phyloP scores from a whole-genome alignment of 2,888 invertebrate genomes.

The Ophion slaviceki region DNA sequence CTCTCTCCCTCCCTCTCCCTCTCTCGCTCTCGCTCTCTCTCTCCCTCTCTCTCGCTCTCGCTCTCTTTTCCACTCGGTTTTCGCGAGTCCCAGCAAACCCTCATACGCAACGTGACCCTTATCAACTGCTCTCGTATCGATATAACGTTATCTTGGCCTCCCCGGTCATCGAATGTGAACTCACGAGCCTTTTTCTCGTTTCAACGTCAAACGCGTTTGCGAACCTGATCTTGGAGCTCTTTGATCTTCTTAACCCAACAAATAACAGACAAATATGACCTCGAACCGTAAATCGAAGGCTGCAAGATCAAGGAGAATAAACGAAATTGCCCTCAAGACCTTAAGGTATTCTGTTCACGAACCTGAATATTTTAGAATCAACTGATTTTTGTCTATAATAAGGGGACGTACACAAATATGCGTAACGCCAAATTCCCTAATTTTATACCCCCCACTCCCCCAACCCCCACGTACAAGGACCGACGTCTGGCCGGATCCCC shows the following conservation, averaged over 20 bases:
- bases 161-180: slow-evolving; percentile 11
- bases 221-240: neutral
- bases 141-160: slow-evolving; percentile 1
- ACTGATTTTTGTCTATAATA: too few relatives aligned
- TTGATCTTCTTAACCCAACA: too few relatives aligned
- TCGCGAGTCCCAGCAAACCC: slow-evolving; percentile 68
- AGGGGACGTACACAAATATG: too few relatives aligned
- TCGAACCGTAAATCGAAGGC: too few relatives aligned
- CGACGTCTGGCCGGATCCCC: too few relatives aligned
- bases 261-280: too few relatives aligned
- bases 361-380: too few relatives aligned
- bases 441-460: too few relatives aligned
- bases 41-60: slow-evolving; percentile 65
- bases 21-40: slow-evolving; percentile 29
- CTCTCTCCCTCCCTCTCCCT: slow-evolving; percentile 48
- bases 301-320: neutral
- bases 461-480: too few relatives aligned
- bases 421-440: too few relatives aligned
- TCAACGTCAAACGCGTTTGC: neutral
- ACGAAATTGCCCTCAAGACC: too few relatives aligned
- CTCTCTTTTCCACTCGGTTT: slow-evolving; percentile 27
- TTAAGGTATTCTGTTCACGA: too few relatives aligned
- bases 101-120: slow-evolving; percentile 59
- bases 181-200: neutral
- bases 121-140: slow-evolving; percentile 26